Conservation (phyloP, 2,113 vertebrate species). For the Maccullochella peelii region DNA sequence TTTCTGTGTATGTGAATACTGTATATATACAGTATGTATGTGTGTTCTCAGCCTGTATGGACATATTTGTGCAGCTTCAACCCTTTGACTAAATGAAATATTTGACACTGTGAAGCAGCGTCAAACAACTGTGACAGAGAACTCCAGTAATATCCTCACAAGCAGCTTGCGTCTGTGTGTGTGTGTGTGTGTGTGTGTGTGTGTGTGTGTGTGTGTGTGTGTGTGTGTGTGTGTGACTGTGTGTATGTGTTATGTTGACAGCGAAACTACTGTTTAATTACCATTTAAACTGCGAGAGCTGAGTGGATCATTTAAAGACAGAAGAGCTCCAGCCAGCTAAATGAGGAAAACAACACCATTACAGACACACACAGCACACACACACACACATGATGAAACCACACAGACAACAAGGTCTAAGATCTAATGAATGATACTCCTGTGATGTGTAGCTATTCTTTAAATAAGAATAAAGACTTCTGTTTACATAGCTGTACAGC, state of each 20-base stretch:
- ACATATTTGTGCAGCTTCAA: not conserved
- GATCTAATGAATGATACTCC: conserved; percentile 93
- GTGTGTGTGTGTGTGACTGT: conserved; percentile 15
- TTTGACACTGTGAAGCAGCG: not conserved
- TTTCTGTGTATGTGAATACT: conserved; percentile 34
- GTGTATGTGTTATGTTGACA: conserved; percentile 87
- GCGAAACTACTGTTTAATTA: conserved; percentile 98
- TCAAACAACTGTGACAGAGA: conserved; percentile 28
- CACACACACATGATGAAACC: conserved; percentile 2
- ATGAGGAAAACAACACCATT: conserved; percentile 82
- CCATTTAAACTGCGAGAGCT: conserved; percentile 98
- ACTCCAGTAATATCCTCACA: conserved; percentile 17
- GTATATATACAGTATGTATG: conserved; percentile 37
- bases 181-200: conserved; percentile 32
- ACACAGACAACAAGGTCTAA: conserved; percentile 88
- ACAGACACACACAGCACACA: conserved; percentile 46
- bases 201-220: conserved; percentile 42
- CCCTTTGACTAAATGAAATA: not conserved
- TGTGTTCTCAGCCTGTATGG: conserved; percentile 4
- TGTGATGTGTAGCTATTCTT: conserved; percentile 91
- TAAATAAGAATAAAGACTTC: conserved; percentile 90
- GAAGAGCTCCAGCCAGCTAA: conserved; percentile 92
- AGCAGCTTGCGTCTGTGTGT: conserved; percentile 36
- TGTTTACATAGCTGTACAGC: conserved; percentile 88
- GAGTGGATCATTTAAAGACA: conserved; percentile 95